Evolutionary conservation across 2,113 vertebrate species (phyloP).

Genomic region (Corydoras sp.): DNA sequence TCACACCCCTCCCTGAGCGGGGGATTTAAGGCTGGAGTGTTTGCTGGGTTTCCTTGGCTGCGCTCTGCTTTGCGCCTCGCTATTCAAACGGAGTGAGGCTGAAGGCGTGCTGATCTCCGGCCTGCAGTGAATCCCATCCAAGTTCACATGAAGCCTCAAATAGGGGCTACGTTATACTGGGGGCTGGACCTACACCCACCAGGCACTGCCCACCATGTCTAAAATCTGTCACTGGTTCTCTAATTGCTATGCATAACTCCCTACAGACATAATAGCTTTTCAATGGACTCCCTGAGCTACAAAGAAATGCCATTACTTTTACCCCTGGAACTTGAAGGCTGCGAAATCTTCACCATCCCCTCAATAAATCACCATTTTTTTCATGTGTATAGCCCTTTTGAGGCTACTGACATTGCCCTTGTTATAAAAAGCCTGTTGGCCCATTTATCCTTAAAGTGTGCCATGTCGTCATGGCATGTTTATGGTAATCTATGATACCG

Average conservation of each 20-base stretch:
- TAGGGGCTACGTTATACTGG: background rate
- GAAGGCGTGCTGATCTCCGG: constrained; percentile 41
- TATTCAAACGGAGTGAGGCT: constrained; percentile 17
- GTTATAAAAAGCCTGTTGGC: too few relatives aligned
- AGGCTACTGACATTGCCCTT: too few relatives aligned
- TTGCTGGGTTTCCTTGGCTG: constrained; percentile 63
- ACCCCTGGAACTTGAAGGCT: background rate
- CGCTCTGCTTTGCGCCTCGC: constrained; percentile 27
- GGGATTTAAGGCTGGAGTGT: constrained; percentile 52
- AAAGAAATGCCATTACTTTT: background rate
- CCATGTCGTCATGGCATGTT: background rate
- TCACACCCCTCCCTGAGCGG: constrained; percentile 40
- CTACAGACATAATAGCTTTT: constrained; percentile 5
- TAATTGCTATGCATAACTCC: background rate
- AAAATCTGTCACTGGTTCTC: background rate
- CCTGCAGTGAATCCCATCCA: background rate
- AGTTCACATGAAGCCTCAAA: background rate
- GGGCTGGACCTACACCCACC: too few relatives aligned
- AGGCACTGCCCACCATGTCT: constrained; percentile 9
- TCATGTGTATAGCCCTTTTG: too few relatives aligned
- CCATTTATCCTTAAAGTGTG: background rate
- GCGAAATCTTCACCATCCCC: too few relatives aligned
- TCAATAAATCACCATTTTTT: too few relatives aligned
- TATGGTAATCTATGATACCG: too few relatives aligned
- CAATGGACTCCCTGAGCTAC: background rate